Conservation (phyloP, 1,140 invertebrate genomes). For the Formica exsecta region DNA sequence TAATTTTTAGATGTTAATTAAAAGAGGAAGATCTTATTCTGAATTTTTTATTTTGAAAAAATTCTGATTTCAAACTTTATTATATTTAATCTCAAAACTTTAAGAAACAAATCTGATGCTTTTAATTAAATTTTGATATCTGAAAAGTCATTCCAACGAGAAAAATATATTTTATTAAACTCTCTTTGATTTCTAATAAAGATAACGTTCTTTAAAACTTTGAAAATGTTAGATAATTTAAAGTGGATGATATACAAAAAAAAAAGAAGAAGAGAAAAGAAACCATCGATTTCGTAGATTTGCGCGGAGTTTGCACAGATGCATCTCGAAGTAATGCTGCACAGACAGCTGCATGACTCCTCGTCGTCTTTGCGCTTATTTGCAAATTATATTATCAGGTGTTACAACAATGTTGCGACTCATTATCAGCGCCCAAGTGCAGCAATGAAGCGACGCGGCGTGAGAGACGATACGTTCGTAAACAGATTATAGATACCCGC, state of each 20-base stretch:
- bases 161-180: not conserved
- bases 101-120: not conserved
- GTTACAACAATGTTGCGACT: conserved; percentile 45
- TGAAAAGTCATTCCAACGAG: not conserved
- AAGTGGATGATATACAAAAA: not conserved
- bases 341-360: conserved; percentile 3
- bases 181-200: not conserved
- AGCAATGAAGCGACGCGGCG: conserved; percentile 40
- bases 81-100: too few relatives aligned
- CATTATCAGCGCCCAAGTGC: conserved; percentile 58
- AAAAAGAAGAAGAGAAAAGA: too few relatives aligned
- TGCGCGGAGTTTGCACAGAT: conserved; percentile 32
- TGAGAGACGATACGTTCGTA: conserved; percentile 56
- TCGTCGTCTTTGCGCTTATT: not conserved
- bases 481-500: conserved; percentile 66
- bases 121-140: not conserved
- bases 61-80: not conserved
- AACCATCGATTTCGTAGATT: conserved; percentile 33
- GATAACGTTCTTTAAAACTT: not conserved
- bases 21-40: not conserved
- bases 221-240: conserved; percentile 6
- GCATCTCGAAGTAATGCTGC: not conserved
- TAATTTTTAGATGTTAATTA: not conserved
- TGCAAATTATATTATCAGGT: conserved; percentile 68
- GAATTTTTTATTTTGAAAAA: not conserved